Evolutionary conservation across 2,888 invertebrate genomes (phyloP).

Genomic region (Cryptus armator): DNA sequence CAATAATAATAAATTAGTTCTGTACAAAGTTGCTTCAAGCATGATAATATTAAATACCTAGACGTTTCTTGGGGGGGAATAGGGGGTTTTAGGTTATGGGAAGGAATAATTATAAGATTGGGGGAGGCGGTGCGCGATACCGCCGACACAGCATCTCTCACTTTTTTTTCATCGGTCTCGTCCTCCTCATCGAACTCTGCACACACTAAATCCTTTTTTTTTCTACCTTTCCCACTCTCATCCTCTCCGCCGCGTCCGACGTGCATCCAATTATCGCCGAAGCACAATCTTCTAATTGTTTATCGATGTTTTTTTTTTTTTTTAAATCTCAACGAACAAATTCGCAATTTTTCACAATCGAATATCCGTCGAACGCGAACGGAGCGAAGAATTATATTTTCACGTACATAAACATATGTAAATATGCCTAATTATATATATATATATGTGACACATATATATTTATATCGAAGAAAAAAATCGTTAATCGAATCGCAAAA

Average conservation of each 20-base stretch:
- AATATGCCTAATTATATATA: slow-evolving; percentile 16
- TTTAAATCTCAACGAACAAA: background rate
- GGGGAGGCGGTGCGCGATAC: slow-evolving; percentile 57
- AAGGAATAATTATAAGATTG: slow-evolving; percentile 41
- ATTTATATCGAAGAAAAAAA: slow-evolving; percentile 21
- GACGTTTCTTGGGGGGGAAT: slow-evolving; percentile 37
- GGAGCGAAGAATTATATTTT: background rate
- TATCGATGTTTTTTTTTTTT: slow-evolving; percentile 13
- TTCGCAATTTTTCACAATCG: background rate
- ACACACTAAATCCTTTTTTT: slow-evolving; percentile 41
- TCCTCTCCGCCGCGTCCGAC: slow-evolving; percentile 29
- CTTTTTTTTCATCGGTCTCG: slow-evolving; percentile 63
- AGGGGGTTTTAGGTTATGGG: slow-evolving; percentile 2
- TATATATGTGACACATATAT: slow-evolving; percentile 33
- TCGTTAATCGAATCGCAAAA: background rate
- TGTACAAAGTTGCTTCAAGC: slow-evolving; percentile 84
- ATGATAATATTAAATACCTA: slow-evolving; percentile 79
- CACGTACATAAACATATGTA: slow-evolving; percentile 36
- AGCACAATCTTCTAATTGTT: background rate
- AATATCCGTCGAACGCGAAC: background rate
- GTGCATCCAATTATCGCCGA: background rate
- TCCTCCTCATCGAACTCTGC: slow-evolving; percentile 41
- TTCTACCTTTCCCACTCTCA: slow-evolving; percentile 11
- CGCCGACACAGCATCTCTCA: slow-evolving; percentile 72
- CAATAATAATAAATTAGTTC: slow-evolving; percentile 85